Evolutionary conservation across 2,797 vertebrate species (phyloP).

Genomic region (Acestrorhynchus altus): DNA sequence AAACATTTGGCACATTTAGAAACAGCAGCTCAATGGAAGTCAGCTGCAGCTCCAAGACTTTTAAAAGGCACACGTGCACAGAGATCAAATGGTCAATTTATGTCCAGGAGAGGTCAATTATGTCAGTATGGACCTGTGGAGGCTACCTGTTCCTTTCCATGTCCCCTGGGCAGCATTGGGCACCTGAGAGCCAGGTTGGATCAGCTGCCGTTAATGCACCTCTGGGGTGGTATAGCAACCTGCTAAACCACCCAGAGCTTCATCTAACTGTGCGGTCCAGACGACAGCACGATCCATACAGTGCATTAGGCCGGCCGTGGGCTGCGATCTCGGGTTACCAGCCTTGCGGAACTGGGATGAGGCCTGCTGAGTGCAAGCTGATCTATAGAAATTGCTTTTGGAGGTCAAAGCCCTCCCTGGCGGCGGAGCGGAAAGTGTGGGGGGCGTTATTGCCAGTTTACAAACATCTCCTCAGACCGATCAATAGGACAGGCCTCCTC

Average conservation of each 20-base stretch:
- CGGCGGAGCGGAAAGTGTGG: conserved; percentile 65
- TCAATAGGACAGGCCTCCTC: conserved; percentile 64
- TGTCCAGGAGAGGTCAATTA: conserved; percentile 24
- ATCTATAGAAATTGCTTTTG: conserved; percentile 75
- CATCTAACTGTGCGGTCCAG: conserved; percentile 55
- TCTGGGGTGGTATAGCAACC: conserved; percentile 31
- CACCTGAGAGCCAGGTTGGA: conserved; percentile 17
- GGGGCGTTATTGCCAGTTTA: conserved; percentile 75
- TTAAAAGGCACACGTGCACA: background rate
- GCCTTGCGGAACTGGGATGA: conserved; percentile 41
- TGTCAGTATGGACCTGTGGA: conserved; percentile 52
- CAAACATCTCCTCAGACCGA: conserved; percentile 75
- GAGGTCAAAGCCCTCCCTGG: conserved; percentile 71
- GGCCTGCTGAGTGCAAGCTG: conserved; percentile 53
- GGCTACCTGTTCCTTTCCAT: background rate
- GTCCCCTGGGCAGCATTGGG: background rate
- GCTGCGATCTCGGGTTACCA: conserved; percentile 70
- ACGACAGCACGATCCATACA: conserved; percentile 78
- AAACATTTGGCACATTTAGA: background rate
- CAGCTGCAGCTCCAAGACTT: conserved; percentile 1
- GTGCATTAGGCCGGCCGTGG: conserved; percentile 71
- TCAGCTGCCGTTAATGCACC: conserved; percentile 40
- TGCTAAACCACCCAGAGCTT: conserved; percentile 60
- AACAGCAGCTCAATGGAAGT: too few species aligned
- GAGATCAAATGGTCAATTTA: background rate